Evolutionary conservation across 2,113 vertebrate species (phyloP), one percentile per base, ranked within the genome.

Genomic region (Corythornis madagascariensis): DNA sequence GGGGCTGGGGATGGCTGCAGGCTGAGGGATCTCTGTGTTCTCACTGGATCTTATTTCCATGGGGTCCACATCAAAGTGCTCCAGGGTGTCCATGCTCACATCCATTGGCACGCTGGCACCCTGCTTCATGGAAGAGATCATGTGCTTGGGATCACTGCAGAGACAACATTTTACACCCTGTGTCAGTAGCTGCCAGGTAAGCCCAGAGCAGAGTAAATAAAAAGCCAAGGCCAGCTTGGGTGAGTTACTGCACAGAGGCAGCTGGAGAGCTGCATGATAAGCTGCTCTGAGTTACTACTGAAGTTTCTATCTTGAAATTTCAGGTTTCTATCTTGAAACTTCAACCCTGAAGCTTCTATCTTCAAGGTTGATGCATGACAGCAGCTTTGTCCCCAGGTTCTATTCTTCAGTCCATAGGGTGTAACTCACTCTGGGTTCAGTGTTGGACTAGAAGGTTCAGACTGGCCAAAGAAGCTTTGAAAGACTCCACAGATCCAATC

Each of bases 41-140:
- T 91, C 94, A 33, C 88, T 78, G 43, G 77, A 71, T 25, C 77
- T 93, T 9, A 29, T 72, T 83, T 98, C 98, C 98, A 97, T 97
- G 76, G 96, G 84, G 55, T 98, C 97, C 40, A 29, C 93, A 9
- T 70, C 91, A 21, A 19, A 13, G 1, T n/a, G 78, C 52, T 88
- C 83, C 7, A 15, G 63, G 13, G 38, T 40, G 88, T 83, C 95
- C 90, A 60, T 5, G 16, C 14, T 93, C 81, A 92, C 95, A 65
- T 93, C 97, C 72, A 97, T 96, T 2, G 97, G 97, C 94, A 97
- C 71, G 0, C 79, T 22, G 25, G 65, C 17, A 11, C 92, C 89
- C 79, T 72, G 97, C n/a, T 93, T 91, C 18, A 16, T 3, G 7
- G n/a, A 55, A 74, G 15, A 90, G 75, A 74, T 89, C 6, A 22